Evolutionary conservation across 2,888 invertebrate genomes (phyloP).

Genomic region (Andrena bicolor): DNA sequence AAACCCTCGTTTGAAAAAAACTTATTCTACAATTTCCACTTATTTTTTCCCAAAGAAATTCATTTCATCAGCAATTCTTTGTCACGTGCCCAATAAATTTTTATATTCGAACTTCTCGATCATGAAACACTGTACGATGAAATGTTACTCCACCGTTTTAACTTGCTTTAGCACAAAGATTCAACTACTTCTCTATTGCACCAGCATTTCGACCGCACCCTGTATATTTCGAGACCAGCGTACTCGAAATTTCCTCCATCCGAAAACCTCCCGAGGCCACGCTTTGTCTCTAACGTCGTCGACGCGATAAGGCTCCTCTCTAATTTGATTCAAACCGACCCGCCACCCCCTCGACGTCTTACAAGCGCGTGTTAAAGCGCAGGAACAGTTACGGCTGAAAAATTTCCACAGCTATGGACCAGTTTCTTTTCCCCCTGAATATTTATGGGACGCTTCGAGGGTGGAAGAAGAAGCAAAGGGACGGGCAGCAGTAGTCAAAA

Average conservation of each 20-base stretch:
- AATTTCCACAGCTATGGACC: slow-evolving; percentile 29
- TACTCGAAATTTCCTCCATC: slow-evolving; percentile 17
- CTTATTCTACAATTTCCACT: no score
- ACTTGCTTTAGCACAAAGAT: no score
- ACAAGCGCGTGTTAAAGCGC: slow-evolving; percentile 3
- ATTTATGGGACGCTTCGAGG: slow-evolving; percentile 53
- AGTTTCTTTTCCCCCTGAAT: slow-evolving; percentile 46
- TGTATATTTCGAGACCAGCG: neutral
- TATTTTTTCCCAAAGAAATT: no score
- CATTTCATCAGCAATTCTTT: no score
- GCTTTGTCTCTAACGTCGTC: slow-evolving; percentile 21
- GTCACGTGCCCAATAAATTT: no score
- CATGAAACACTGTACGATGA: no score
- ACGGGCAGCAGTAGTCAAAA: slow-evolving; percentile 21
- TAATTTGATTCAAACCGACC: slow-evolving; percentile 32
- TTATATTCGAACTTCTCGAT: no score
- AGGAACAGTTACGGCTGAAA: slow-evolving; percentile 19
- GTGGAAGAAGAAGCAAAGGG: neutral
- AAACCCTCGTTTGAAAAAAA: no score
- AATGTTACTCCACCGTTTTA: no score
- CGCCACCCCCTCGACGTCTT: neutral
- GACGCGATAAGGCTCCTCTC: slow-evolving; percentile 25
- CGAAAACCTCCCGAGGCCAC: neutral
- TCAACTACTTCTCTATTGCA: no score
- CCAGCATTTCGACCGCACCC: neutral